phyloP scores from a whole-genome alignment of 2,888 invertebrate species.

The Nudaria mundana region DNA sequence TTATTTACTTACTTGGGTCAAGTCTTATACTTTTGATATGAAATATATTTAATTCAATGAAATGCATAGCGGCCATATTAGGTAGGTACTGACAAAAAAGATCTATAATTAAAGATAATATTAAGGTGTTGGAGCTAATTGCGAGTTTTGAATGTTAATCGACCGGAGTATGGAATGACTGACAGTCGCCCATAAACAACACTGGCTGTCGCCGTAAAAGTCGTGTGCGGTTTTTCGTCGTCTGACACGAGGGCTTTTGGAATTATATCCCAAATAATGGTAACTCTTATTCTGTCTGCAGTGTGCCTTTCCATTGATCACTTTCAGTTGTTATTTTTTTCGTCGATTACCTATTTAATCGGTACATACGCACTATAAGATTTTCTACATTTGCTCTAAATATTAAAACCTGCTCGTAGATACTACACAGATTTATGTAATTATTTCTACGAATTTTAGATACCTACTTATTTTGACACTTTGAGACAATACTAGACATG shows the following conservation, averaged over 20 bases:
- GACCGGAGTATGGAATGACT: slow-evolving; percentile 43
- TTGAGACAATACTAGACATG: no score
- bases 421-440: no score
- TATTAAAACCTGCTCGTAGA: no score
- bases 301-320: slow-evolving; percentile 33
- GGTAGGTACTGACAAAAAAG: no score
- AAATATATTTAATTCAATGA: no score
- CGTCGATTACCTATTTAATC: background rate
- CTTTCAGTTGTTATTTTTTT: background rate
- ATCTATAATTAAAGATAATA: slow-evolving; percentile 33
- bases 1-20: no score
- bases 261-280: slow-evolving; percentile 68
- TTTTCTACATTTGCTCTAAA: no score
- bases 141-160: slow-evolving; percentile 60
- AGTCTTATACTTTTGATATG: no score
- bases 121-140: slow-evolving; percentile 49
- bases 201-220: slow-evolving; percentile 67
- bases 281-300: slow-evolving; percentile 46
- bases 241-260: slow-evolving; percentile 53
- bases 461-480: no score
- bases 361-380: no score
- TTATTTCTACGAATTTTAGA: no score
- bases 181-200: slow-evolving; percentile 63
- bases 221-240: slow-evolving; percentile 72
- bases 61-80: no score